Conservation (phyloP, 2,113 vertebrate species). For the Cricetomys ansorgei region DNA sequence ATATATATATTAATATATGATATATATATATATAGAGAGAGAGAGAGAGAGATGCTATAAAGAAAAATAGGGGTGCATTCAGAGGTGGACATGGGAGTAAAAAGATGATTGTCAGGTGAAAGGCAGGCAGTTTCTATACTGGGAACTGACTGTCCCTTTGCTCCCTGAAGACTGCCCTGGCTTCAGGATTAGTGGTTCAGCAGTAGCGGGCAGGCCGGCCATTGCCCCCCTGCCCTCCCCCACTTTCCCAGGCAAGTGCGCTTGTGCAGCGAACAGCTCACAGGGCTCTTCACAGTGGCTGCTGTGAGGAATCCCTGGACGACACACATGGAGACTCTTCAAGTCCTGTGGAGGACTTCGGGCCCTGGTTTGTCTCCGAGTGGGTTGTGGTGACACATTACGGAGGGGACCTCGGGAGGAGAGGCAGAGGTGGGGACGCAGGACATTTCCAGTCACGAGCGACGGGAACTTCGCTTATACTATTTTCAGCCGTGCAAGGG, state of each 20-base stretch:
- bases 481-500: neutral
- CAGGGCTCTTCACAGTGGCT: neutral
- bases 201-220: neutral
- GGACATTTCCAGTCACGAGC: neutral
- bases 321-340: no score
- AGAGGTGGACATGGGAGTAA: neutral
- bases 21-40: no score
- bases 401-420: neutral
- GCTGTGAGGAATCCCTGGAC: neutral
- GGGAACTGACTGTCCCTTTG: neutral
- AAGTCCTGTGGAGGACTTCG: neutral
- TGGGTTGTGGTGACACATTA: neutral
- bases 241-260: neutral
- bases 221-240: no score
- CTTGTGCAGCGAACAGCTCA: neutral
- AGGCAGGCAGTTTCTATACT: neutral
- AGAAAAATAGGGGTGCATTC: neutral
- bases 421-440: neutral
- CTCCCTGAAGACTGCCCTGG: neutral
- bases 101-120: neutral
- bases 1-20: no score
- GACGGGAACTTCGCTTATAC: neutral
- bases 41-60: neutral
- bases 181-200: neutral
- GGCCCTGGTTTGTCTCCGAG: conserved; percentile 9